These are phyloP conservation scores for Scleropages formosus DNA, from an alignment of 2,797 vertebrate genomes.

Conservation along the genomic window DNA sequence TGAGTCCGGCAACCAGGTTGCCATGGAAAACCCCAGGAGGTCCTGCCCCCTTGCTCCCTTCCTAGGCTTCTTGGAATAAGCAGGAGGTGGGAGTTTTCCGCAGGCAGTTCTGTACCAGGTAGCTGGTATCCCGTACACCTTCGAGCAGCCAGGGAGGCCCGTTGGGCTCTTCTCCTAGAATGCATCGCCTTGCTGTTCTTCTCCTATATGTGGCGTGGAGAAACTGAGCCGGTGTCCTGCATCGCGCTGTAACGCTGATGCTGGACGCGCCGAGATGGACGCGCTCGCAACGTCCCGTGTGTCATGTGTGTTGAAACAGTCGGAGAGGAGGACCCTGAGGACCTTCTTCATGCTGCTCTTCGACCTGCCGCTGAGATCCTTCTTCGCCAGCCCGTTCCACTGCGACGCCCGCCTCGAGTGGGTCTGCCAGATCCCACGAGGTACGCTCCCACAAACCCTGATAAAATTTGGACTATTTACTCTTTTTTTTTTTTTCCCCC, in stretches of 20 bases:
- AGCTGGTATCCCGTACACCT: neutral
- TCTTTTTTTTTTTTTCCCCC: conserved; percentile 33
- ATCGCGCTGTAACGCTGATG: neutral
- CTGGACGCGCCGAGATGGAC: neutral
- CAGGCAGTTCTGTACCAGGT: too few species aligned
- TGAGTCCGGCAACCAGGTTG: conserved; percentile 44
- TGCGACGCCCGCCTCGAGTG: conserved; percentile 87
- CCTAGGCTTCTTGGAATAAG: too few species aligned
- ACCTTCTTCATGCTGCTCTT: conserved; percentile 44
- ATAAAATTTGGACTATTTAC: neutral
- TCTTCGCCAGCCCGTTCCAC: conserved; percentile 81
- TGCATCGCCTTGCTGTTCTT: too few species aligned
- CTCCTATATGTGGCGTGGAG: neutral
- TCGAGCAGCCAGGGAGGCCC: too few species aligned
- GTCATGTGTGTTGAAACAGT: conserved; percentile 15
- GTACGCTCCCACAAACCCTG: conserved; percentile 59
- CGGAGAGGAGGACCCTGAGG: neutral
- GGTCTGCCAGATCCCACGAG: conserved; percentile 91
- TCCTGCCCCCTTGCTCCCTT: too few species aligned
- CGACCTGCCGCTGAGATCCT: conserved; percentile 47
- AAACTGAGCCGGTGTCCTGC: neutral
- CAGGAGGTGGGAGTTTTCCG: too few species aligned
- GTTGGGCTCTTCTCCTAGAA: too few species aligned
- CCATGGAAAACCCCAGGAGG: neutral
- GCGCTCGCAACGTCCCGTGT: neutral